A percentile compares a stretch with the other conserved stretches of the same genome.
Conservation (phyloP, 2,797 vertebrate species). For the Hypotaenidia philippensis region DNA sequence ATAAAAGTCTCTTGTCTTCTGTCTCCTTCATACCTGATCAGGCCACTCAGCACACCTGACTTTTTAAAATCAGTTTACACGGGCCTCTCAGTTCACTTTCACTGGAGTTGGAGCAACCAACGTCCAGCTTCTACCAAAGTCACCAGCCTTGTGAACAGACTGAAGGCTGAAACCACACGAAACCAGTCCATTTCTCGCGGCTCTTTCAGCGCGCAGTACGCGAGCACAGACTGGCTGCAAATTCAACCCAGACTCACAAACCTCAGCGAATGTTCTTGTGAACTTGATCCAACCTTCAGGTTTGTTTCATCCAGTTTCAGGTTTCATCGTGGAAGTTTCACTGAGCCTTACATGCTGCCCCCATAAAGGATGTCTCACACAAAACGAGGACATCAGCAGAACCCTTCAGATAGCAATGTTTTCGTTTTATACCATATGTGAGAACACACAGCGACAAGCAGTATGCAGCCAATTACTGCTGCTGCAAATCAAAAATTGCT, state of each 20-base stretch:
- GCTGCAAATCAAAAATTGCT: constrained; percentile 36
- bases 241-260: constrained; percentile 64
- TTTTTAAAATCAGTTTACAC: not conserved
- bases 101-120: not conserved
- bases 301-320: constrained; percentile 69
- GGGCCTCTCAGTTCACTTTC: not conserved
- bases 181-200: constrained; percentile 43
- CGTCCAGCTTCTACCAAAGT: not conserved
- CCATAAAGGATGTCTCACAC: constrained; percentile 42
- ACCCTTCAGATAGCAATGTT: not conserved
- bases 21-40: not conserved
- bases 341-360: not conserved
- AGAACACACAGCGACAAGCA: constrained; percentile 32
- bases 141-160: not conserved
- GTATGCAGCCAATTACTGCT: constrained; percentile 15
- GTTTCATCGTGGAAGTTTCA: constrained; percentile 29
- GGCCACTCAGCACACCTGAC: not conserved
- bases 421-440: constrained; percentile 42
- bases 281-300: constrained; percentile 59
- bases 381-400: constrained; percentile 47
- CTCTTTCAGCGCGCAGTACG: constrained; percentile 10
- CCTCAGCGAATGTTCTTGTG: constrained; percentile 51
- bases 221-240: constrained; percentile 52
- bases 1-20: not conserved
- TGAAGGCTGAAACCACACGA: constrained; percentile 6